Percentiles rank a stretch among this genome's conserved stretches.
phyloP scores from a whole-genome alignment of 2,888 invertebrate species.

The Panzeria rudis region DNA sequence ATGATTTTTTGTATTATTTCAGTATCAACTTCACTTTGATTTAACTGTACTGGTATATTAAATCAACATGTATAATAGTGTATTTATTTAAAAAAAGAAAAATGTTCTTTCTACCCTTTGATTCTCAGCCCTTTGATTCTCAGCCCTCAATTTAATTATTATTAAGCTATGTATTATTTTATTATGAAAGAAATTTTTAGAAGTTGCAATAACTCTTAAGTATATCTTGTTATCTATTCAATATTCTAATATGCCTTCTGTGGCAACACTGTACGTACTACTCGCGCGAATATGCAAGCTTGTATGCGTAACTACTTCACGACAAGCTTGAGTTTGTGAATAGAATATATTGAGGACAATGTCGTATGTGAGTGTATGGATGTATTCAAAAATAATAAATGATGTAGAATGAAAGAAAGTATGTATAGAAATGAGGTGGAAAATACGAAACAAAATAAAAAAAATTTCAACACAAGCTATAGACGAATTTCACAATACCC shows the following conservation, averaged over 20 bases:
- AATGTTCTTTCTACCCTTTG: too few species aligned
- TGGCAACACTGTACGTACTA: background rate
- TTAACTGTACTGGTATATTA: too few species aligned
- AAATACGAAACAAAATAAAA: constrained; percentile 31
- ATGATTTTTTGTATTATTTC: too few species aligned
- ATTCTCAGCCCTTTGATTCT: too few species aligned
- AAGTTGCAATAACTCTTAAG: too few species aligned
- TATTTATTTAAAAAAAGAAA: too few species aligned
- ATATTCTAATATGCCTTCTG: too few species aligned
- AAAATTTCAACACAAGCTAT: background rate
- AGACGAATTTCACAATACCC: constrained; percentile 50
- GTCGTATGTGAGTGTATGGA: constrained; percentile 54
- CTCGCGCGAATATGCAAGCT: constrained; percentile 13
- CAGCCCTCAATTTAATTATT: too few species aligned
- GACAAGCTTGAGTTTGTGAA: constrained; percentile 8
- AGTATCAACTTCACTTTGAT: too few species aligned
- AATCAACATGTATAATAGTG: too few species aligned
- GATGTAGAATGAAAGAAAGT: constrained; percentile 34
- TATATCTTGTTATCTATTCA: background rate
- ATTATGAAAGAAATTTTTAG: too few species aligned
- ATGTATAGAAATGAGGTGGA: constrained; percentile 33
- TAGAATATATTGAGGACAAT: constrained; percentile 69
- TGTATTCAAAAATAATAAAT: constrained; percentile 34
- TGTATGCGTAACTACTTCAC: constrained; percentile 12
- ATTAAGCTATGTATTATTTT: too few species aligned